These are phyloP conservation scores for Scaptomyza cyrtandrae DNA, from an alignment of 2,888 invertebrate genomes.

Conservation along the genomic window DNA sequence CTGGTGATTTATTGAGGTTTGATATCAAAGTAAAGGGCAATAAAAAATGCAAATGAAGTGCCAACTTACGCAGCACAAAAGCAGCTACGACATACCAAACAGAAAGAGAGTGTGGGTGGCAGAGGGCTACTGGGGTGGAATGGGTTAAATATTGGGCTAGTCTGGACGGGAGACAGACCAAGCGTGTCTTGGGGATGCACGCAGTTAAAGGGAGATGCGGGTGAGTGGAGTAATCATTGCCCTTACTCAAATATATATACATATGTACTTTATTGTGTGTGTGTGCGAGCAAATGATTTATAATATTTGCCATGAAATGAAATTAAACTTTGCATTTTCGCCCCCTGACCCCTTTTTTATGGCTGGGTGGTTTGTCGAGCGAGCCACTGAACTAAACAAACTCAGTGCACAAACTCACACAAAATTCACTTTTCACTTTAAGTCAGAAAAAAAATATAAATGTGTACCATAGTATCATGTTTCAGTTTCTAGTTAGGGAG, in stretches of 20 bases:
- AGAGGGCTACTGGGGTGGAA: neutral
- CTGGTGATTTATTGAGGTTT: slow-evolving; percentile 82
- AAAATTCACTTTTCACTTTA: neutral
- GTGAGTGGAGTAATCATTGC: slow-evolving; percentile 60
- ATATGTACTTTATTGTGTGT: slow-evolving; percentile 29
- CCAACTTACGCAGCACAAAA: slow-evolving; percentile 78
- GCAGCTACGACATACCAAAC: slow-evolving; percentile 33
- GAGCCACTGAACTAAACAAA: slow-evolving; percentile 10
- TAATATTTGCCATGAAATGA: slow-evolving; percentile 77
- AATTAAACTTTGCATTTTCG: slow-evolving; percentile 75
- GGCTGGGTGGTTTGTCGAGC: slow-evolving; percentile 25
- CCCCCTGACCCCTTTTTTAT: slow-evolving; percentile 69
- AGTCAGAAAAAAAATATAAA: neutral
- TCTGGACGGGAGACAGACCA: slow-evolving; percentile 42
- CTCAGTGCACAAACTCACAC: too few relatives aligned
- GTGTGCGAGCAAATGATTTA: slow-evolving; percentile 72
- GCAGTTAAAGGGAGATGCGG: neutral
- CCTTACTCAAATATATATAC: slow-evolving; percentile 27
- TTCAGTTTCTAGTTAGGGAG: neutral
- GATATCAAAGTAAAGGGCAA: slow-evolving; percentile 81
- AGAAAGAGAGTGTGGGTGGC: neutral
- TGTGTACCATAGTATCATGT: neutral
- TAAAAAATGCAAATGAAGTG: slow-evolving; percentile 83
- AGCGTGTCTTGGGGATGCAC: slow-evolving; percentile 21
- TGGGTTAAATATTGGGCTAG: slow-evolving; percentile 34